phyloP scores from a whole-genome alignment of 2,888 invertebrate species.

The Cactoblastis cactorum region DNA sequence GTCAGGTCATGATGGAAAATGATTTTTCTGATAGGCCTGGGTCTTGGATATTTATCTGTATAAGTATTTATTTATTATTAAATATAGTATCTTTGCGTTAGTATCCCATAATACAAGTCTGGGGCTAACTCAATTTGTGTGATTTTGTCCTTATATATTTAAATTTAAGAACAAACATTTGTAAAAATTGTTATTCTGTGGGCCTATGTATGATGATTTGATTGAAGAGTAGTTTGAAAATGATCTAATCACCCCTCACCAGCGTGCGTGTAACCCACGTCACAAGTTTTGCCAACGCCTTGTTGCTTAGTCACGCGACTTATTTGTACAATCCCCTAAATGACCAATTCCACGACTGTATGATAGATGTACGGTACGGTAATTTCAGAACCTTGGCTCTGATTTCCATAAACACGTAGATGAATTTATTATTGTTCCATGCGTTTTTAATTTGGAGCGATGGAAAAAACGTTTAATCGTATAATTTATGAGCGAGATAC shows the following conservation, averaged over 20 bases:
- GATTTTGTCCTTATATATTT: too few species aligned
- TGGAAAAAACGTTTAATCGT: conserved; percentile 8
- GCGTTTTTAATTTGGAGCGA: conserved; percentile 15
- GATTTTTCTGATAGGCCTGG: too few species aligned
- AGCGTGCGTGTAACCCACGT: conserved; percentile 36
- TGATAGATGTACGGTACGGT: conserved; percentile 30
- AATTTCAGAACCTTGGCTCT: conserved; percentile 39
- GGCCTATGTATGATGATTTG: neutral
- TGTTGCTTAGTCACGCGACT: conserved; percentile 57
- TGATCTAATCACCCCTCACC: conserved; percentile 25
- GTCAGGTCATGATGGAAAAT: too few species aligned
- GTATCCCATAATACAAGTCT: too few species aligned
- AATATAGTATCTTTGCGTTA: too few species aligned
- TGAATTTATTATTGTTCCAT: conserved; percentile 17
- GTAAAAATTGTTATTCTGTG: too few species aligned
- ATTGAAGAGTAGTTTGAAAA: neutral
- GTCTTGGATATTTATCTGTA: too few species aligned
- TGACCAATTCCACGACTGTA: conserved; percentile 35
- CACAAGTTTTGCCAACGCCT: conserved; percentile 62
- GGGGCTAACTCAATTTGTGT: too few species aligned
- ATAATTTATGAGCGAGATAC: conserved; percentile 8
- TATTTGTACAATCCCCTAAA: conserved; percentile 56
- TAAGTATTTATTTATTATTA: too few species aligned
- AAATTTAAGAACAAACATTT: too few species aligned
- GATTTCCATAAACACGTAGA: conserved; percentile 25